Evolutionary conservation across 30 jellyfish, hydroid and myxozoan species (phyloP), one percentile per base, ranked within the genome.

Genomic region (Catostylus mosaicus): DNA sequence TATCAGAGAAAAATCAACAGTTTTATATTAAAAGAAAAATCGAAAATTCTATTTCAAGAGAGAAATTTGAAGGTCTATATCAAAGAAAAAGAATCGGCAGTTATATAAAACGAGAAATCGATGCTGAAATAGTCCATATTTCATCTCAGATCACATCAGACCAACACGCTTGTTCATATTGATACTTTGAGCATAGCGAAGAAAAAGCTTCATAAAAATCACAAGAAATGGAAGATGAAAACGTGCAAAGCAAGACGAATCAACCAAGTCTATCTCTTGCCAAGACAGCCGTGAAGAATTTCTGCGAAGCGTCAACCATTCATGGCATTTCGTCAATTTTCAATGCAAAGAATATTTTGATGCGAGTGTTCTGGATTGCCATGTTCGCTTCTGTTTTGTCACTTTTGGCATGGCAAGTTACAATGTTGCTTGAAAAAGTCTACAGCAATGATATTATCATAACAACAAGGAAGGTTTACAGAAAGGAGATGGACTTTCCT

Each of bases 401-500:
- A 10, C 63, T 50, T 23, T 18, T 50, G 20, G 8, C 12, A 30
- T 22, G 16, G 26, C n/a, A 50, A n/a, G 89, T 30, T 45, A 11
- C 50, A 14, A 30, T 24, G 46, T 18, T 62, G 30, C 20, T n/a
- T 29, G 9, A 33, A 11, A 22, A 32, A 4, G 74, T 50, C 5
- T 10, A 6, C 14, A 18, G 26, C 20, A 50, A 50, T 50, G 63
- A 34, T n/a, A 40, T 47, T 64, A 23, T 56, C 7, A 59, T 52
- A 12, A 23, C 36, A 18, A 31, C 18, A 10, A 30, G 59, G 12
- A 59, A 35, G 19, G 48, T 32, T 2, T 27, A 27, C 38, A 35
- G 56, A 22, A 35, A 32, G 30, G 80, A 36, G 20, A 60, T 78
- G 50, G 38, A 78, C 19, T 78, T 78, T 62, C 89, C 89, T 7